Evolutionary conservation across 2,888 invertebrate genomes (phyloP).

Genomic region (Heteropelma amictum): DNA sequence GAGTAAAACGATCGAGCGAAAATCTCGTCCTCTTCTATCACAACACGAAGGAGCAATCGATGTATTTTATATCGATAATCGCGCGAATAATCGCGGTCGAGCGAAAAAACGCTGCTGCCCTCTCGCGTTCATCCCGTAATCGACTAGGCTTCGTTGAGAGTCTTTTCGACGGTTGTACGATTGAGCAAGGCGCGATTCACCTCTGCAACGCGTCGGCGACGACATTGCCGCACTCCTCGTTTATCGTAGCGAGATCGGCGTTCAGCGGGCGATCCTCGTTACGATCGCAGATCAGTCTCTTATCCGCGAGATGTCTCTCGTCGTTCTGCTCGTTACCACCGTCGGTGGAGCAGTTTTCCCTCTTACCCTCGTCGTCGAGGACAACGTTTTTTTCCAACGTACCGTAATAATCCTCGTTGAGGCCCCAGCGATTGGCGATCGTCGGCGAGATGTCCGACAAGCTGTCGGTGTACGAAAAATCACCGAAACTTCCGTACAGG

Average conservation of each 20-base stretch:
- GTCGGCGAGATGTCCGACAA: conserved; percentile 69
- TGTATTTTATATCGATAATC: no score
- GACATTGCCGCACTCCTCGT: conserved; percentile 66
- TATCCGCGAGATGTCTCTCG: no score
- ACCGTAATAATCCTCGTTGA: conserved; percentile 49
- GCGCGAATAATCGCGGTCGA: no score
- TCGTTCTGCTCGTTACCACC: no score
- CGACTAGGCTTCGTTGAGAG: conserved; percentile 47
- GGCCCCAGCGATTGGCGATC: conserved; percentile 63
- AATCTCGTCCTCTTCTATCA: no score
- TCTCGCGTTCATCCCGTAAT: not conserved
- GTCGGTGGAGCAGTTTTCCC: no score
- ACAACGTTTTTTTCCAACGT: not conserved
- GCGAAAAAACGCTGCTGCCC: no score
- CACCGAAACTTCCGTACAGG: conserved; percentile 68
- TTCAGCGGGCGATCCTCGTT: conserved; percentile 56
- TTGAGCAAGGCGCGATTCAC: conserved; percentile 54
- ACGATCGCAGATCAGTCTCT: conserved; percentile 49
- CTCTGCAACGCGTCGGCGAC: conserved; percentile 65
- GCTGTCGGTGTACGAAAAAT: conserved; percentile 68
- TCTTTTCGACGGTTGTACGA: conserved; percentile 45
- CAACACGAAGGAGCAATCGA: no score
- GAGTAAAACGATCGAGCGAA: no score
- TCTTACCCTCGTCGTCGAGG: not conserved
- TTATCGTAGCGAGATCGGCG: conserved; percentile 68